Conservation (phyloP, 1,140 invertebrate species). For the Campodea augens region DNA sequence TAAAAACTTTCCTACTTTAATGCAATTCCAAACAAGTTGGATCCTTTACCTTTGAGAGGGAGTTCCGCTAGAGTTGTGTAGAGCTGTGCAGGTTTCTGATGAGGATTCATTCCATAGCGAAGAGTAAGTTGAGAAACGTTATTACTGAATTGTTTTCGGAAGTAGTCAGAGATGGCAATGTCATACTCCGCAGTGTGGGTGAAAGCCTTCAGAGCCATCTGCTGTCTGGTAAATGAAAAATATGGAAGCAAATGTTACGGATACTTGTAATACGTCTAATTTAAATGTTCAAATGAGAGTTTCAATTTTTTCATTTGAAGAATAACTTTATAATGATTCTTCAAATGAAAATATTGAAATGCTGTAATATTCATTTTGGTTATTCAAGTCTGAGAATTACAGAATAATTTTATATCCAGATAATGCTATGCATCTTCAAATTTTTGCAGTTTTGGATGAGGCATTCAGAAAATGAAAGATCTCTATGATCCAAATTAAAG, state of each 20-base stretch:
- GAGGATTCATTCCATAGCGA: conserved; percentile 95
- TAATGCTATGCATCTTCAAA: too few relatives aligned
- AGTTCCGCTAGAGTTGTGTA: conserved; percentile 61
- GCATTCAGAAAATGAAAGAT: too few relatives aligned
- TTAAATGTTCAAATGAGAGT: conserved; percentile 4
- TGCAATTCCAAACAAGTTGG: too few relatives aligned
- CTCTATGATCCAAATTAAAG: too few relatives aligned
- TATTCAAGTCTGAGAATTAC: neutral
- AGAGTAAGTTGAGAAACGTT: conserved; percentile 61
- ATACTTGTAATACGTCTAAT: conserved; percentile 4
- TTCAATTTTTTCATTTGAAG: neutral
- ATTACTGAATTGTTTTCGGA: conserved; percentile 68
- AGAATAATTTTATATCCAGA: neutral
- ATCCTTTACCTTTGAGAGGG: conserved; percentile 47
- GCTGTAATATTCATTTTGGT: neutral
- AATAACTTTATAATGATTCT: neutral
- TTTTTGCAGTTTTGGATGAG: too few relatives aligned
- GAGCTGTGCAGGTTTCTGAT: conserved; percentile 89
- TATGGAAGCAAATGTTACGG: conserved; percentile 8
- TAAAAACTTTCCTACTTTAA: too few relatives aligned
- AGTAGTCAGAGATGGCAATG: conserved; percentile 84
- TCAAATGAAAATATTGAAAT: neutral
- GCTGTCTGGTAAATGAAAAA: conserved; percentile 32
- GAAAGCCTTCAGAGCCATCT: conserved; percentile 75
- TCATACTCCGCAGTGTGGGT: conserved; percentile 92